Evolutionary conservation across 2,113 vertebrate species (phyloP).

Genomic region (Morphnarchus princeps): DNA sequence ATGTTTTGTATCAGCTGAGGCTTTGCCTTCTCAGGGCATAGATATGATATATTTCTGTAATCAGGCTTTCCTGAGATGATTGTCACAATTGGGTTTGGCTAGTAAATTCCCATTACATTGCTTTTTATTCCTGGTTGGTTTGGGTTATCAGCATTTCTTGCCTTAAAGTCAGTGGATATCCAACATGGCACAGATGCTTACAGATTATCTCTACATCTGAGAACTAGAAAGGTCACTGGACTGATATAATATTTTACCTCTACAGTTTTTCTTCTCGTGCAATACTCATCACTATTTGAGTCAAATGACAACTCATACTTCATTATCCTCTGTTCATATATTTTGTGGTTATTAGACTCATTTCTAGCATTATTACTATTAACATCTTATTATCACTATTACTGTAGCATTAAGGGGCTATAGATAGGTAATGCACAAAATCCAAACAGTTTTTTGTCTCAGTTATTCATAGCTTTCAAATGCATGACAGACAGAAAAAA

Average conservation of each 20-base stretch:
- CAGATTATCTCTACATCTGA: neutral
- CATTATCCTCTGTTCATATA: neutral
- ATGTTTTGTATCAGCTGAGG: neutral
- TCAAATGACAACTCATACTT: neutral
- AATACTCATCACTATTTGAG: neutral
- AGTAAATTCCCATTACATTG: neutral
- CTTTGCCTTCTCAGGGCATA: neutral
- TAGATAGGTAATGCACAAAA: neutral
- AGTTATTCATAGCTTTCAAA: neutral
- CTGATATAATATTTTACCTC: neutral
- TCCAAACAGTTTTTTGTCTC: neutral
- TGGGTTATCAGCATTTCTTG: neutral
- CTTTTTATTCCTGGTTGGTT: neutral
- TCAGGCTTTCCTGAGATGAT: neutral
- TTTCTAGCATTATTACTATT: neutral
- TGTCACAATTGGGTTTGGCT: neutral
- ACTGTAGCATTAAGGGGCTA: neutral
- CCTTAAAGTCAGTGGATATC: neutral
- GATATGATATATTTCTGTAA: neutral
- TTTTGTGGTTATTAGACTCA: neutral
- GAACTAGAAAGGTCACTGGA: neutral
- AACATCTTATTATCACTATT: neutral
- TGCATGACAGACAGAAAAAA: fast-evolving
- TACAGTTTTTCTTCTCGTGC: neutral
- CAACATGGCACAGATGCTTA: neutral